phyloP scores from a whole-genome alignment of 2,888 invertebrate genomes.

The Osmoderma eremita region DNA sequence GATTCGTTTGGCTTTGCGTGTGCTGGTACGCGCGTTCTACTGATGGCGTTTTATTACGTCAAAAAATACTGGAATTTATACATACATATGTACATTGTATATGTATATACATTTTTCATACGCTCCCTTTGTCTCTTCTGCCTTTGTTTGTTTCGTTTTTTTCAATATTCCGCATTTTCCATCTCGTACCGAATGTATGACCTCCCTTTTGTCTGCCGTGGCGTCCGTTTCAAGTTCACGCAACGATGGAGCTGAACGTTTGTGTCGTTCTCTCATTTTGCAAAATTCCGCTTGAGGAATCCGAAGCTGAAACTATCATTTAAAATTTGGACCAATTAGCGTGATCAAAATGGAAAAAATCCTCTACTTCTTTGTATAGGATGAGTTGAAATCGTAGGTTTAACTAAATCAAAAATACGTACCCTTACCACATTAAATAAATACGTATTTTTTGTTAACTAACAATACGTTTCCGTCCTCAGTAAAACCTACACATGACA shows the following conservation, averaged over 20 bases:
- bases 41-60: constrained; percentile 8
- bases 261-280: background rate
- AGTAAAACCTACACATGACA: too few relatives aligned
- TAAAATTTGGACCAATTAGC: background rate
- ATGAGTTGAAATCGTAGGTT: too few relatives aligned
- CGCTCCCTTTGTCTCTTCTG: too few relatives aligned
- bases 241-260: constrained; percentile 26
- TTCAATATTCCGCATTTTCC: too few relatives aligned
- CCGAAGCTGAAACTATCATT: background rate
- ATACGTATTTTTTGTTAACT: too few relatives aligned
- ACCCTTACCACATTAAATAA: too few relatives aligned
- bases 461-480: too few relatives aligned
- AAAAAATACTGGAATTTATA: constrained; percentile 4
- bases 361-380: too few relatives aligned
- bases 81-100: background rate
- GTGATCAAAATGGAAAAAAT: background rate
- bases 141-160: too few relatives aligned
- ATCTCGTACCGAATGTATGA: constrained; percentile 1
- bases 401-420: too few relatives aligned
- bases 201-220: constrained; percentile 10
- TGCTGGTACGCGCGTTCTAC: constrained; percentile 43
- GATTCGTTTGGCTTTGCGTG: constrained; percentile 56
- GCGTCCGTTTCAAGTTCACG: constrained; percentile 12
- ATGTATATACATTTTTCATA: background rate
- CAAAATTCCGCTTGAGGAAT: too few relatives aligned